Evolutionary conservation across 2,888 invertebrate species (phyloP), one percentile per base, ranked within the genome.

Genomic region (Esperia sulphurella): DNA sequence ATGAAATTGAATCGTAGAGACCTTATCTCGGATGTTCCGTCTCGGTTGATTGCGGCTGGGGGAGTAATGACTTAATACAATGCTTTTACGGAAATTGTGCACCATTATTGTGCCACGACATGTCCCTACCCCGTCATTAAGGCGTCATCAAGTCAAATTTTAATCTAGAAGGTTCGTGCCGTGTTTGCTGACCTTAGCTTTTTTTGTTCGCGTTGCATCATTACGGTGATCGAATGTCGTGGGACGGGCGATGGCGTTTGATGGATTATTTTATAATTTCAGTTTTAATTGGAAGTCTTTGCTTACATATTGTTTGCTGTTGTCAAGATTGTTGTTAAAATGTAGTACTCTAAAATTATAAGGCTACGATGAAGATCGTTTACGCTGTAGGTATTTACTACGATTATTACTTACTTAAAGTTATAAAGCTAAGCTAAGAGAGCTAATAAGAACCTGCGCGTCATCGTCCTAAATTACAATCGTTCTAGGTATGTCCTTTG

Each of bases 1-100:
- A 55, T 53, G 57, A 55, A 52, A 46, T 62, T 50, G 48, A 52
- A 45, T 41, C 47, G 53, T 45, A 52, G 52, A 50, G 47, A 54
- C 56, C 65, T 67, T 68, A 67, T 68, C 66, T 61, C 43, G 49
- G 46, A 58, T 54, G 50, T 54, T 55, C 54, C 54, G 57, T 57
- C 66, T 57, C 54, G 51, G 51, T 62, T 68, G 68, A 79, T 74
- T 78, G 67, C 62, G 61, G 59, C 57, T 54, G 58, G 54, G 58
- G 57, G 58, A 58, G 67, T 83, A 82, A 83, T 83, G 81, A 75
- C 83, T 85, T 80, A 81, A 86, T 85, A 80, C 72, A 79, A 78
- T 71, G 75, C 77, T 82, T 81, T 79, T 71, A 75, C 61, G 72
- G 74, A 79, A 79, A 82, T 79, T 81, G 70, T 73, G 58, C 59